Percentiles rank a stretch among this genome's conserved stretches.
These are phyloP conservation scores for Gavia stellata DNA, from an alignment of 2,113 vertebrate species.

Conservation along the genomic window DNA sequence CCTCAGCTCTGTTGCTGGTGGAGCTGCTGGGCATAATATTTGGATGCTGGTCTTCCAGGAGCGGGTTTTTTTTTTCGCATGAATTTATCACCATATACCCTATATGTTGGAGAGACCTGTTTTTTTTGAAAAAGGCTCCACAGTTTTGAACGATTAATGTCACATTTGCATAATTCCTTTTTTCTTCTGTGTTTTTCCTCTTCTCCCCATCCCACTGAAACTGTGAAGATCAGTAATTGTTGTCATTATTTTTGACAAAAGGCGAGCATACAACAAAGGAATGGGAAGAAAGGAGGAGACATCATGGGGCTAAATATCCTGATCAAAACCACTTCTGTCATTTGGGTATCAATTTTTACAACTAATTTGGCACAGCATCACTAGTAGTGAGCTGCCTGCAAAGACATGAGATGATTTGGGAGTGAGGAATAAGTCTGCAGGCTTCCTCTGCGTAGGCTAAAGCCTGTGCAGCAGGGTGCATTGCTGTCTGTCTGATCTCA, in stretches of 20 bases:
- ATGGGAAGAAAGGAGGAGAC: neutral
- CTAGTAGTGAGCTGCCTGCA: neutral
- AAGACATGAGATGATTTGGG: neutral
- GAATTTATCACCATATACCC: neutral
- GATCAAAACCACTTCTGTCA: slow-evolving; percentile 20
- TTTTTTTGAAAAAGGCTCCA: neutral
- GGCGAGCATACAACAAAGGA: neutral
- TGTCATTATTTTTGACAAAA: slow-evolving; percentile 7
- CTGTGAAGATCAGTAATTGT: slow-evolving; percentile 3
- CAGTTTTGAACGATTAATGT: slow-evolving; percentile 20
- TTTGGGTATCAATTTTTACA: slow-evolving; percentile 41
- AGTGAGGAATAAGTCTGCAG: slow-evolving; percentile 20
- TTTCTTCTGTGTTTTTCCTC: neutral
- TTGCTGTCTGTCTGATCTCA: neutral
- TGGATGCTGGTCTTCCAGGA: neutral
- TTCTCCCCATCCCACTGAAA: neutral
- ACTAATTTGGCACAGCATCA: slow-evolving; percentile 20
- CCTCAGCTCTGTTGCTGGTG: neutral
- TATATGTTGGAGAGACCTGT: neutral
- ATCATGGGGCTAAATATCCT: slow-evolving; percentile 2
- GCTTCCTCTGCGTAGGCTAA: neutral
- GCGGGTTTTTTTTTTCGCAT: neutral
- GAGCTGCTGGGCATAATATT: neutral
- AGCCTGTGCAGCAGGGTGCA: neutral
- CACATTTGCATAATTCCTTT: slow-evolving; percentile 38